Evolutionary conservation across 2,888 invertebrate species (phyloP).

Genomic region (Volucella bombylans): DNA sequence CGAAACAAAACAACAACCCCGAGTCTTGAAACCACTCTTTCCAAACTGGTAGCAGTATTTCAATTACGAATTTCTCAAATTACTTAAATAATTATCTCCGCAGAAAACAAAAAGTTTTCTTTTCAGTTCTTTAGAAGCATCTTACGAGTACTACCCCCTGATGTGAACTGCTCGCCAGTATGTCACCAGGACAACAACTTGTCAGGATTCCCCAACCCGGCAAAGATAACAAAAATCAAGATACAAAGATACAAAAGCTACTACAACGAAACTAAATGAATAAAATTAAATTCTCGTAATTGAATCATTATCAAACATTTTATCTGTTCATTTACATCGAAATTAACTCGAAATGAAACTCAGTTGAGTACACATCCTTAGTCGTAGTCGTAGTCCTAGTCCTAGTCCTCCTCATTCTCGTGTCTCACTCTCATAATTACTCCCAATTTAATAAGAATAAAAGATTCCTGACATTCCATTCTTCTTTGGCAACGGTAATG

Average conservation of each 20-base stretch:
- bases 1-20: conserved; percentile 6
- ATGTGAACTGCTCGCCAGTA: conserved; percentile 43
- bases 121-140: conserved; percentile 22
- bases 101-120: conserved; percentile 53
- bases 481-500: conserved; percentile 38
- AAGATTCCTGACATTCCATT: conserved; percentile 74
- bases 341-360: conserved; percentile 78
- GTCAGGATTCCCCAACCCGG: conserved; percentile 45
- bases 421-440: conserved; percentile 61
- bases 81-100: conserved; percentile 68
- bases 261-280: conserved; percentile 60
- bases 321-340: conserved; percentile 82
- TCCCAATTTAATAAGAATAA: conserved; percentile 74
- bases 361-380: conserved; percentile 38
- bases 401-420: background rate
- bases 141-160: background rate
- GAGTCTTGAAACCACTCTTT: no score
- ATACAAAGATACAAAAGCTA: conserved; percentile 16
- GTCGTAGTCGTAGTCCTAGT: background rate
- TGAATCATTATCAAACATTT: conserved; percentile 81
- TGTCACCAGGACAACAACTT: conserved; percentile 73
- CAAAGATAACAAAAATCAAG: conserved; percentile 8
- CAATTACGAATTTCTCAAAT: conserved; percentile 65
- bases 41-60: conserved; percentile 11
- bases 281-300: conserved; percentile 78